Evolutionary conservation across 2,888 invertebrate genomes (phyloP).

Genomic region (Endomychus coccineus): DNA sequence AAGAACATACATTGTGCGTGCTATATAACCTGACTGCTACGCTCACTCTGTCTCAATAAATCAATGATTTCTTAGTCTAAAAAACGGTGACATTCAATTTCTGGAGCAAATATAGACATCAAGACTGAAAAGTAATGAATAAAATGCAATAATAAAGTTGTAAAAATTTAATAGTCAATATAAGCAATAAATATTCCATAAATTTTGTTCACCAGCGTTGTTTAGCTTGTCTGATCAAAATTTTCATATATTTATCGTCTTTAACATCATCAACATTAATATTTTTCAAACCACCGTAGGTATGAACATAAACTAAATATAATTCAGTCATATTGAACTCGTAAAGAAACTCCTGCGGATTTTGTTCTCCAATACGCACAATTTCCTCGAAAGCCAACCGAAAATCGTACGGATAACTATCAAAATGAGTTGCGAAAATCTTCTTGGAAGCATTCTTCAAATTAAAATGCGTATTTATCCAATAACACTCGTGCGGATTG

Average conservation of each 20-base stretch:
- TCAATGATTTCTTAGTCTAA: too few relatives aligned
- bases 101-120: too few relatives aligned
- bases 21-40: too few relatives aligned
- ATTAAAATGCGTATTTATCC: conserved; percentile 29
- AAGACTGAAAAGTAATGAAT: too few relatives aligned
- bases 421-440: conserved; percentile 25
- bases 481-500: conserved; percentile 34
- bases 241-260: conserved; percentile 8
- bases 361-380: conserved; percentile 33
- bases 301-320: conserved; percentile 23
- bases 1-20: too few relatives aligned
- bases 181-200: too few relatives aligned
- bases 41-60: too few relatives aligned
- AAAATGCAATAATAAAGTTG: too few relatives aligned
- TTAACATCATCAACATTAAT: conserved; percentile 4
- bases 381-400: conserved; percentile 34
- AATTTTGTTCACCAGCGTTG: conserved; percentile 11
- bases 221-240: conserved; percentile 9
- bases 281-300: conserved; percentile 1
- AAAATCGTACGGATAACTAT: conserved; percentile 30
- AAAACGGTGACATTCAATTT: too few relatives aligned
- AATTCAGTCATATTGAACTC: conserved; percentile 32
- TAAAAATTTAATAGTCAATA: too few relatives aligned
- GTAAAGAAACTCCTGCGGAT: conserved; percentile 27
- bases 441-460: conserved; percentile 20